Evolutionary conservation across 2,113 vertebrate genomes (phyloP).

Genomic region (Hippocampus mohnikei): DNA sequence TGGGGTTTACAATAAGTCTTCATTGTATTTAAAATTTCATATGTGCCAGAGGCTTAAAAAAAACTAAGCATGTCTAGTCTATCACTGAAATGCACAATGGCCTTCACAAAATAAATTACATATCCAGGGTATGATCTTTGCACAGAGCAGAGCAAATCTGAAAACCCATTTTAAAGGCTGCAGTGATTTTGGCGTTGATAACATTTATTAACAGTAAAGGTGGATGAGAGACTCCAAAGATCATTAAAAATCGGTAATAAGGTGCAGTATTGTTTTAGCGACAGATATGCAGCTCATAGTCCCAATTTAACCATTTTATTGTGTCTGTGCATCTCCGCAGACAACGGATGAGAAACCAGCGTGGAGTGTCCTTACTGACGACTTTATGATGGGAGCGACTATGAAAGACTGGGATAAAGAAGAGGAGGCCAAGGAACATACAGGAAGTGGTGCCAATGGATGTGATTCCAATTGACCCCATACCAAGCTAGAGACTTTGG

Average conservation of each 20-base stretch:
- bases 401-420: conserved; percentile 97
- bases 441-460: conserved; percentile 15
- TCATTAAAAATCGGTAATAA: neutral
- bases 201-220: too few relatives aligned
- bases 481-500: neutral
- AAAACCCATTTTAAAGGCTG: too few relatives aligned
- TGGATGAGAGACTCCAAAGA: neutral
- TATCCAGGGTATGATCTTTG: too few relatives aligned
- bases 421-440: conserved; percentile 37
- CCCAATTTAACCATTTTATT: neutral
- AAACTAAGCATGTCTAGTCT: too few relatives aligned
- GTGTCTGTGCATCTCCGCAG: conserved; percentile 27
- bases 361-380: conserved; percentile 89
- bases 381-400: conserved; percentile 93
- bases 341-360: conserved; percentile 59
- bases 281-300: neutral
- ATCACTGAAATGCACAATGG: too few relatives aligned
- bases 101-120: too few relatives aligned
- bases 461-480: conserved; percentile 64
- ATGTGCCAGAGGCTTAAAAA: too few relatives aligned
- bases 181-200: too few relatives aligned
- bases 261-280: neutral
- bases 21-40: too few relatives aligned
- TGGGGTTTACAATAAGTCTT: too few relatives aligned
- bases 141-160: too few relatives aligned